Evolutionary conservation across 2,888 invertebrate species (phyloP).

Genomic region (Meganola albula): DNA sequence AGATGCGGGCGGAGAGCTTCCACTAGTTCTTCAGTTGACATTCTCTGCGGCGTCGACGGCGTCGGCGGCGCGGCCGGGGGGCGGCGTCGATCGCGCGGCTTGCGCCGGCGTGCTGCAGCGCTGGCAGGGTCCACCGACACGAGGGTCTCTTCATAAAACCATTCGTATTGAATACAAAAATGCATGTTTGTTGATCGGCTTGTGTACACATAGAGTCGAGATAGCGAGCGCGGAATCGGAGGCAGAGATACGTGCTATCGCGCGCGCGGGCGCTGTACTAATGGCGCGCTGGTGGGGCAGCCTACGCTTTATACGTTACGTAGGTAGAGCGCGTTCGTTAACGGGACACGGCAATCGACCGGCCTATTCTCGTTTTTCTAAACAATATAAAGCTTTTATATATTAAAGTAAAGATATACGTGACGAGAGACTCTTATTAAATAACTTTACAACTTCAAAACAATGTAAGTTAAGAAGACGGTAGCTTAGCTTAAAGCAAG

Average conservation of each 20-base stretch:
- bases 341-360: slow-evolving; percentile 73
- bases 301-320: slow-evolving; percentile 72
- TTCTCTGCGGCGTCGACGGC: slow-evolving; percentile 69
- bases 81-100: slow-evolving; percentile 58
- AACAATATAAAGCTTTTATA: slow-evolving; percentile 59
- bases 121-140: slow-evolving; percentile 61
- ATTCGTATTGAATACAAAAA: slow-evolving; percentile 69
- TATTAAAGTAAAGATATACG: too few relatives aligned
- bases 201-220: slow-evolving; percentile 76
- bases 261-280: slow-evolving; percentile 74
- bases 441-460: too few relatives aligned
- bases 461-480: too few relatives aligned
- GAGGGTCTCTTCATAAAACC: slow-evolving; percentile 72
- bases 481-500: too few relatives aligned
- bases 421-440: too few relatives aligned
- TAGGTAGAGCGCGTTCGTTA: slow-evolving; percentile 70
- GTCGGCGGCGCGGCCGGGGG: slow-evolving; percentile 68
- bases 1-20: slow-evolving; percentile 79
- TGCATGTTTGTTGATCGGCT: slow-evolving; percentile 64
- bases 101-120: slow-evolving; percentile 62
- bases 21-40: slow-evolving; percentile 76
- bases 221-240: slow-evolving; percentile 61
- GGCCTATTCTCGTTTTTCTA: slow-evolving; percentile 74
- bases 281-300: slow-evolving; percentile 71
- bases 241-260: slow-evolving; percentile 67